These are phyloP conservation scores for Hemitrygon akajei DNA, from an alignment of 2,797 vertebrate genomes.

Conservation along the genomic window DNA sequence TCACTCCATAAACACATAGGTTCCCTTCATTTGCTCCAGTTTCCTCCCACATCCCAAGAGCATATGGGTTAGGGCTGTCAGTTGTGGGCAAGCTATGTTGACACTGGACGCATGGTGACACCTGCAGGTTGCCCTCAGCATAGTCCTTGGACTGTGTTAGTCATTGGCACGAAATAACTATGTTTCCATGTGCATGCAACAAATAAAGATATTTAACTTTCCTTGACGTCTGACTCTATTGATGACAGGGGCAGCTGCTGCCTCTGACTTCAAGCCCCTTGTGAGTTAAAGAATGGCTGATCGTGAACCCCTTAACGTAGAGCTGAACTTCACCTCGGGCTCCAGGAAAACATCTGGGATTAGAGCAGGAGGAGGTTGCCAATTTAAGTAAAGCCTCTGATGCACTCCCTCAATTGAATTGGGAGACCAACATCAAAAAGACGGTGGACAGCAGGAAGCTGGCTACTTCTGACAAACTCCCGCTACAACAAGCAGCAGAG, in stretches of 20 bases:
- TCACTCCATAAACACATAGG: too few relatives aligned
- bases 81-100: too few relatives aligned
- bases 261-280: background rate
- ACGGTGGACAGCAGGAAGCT: background rate
- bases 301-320: background rate
- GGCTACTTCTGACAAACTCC: background rate
- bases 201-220: background rate
- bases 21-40: too few relatives aligned
- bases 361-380: background rate
- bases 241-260: background rate
- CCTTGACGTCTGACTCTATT: background rate
- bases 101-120: too few relatives aligned
- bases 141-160: too few relatives aligned
- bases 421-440: background rate
- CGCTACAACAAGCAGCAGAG: background rate
- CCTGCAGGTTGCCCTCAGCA: too few relatives aligned
- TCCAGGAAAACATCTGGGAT: background rate
- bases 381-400: background rate
- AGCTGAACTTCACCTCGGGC: background rate
- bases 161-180: too few relatives aligned
- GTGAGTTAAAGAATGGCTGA: background rate
- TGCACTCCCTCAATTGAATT: background rate
- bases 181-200: too few relatives aligned
- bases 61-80: too few relatives aligned
- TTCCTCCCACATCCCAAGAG: too few relatives aligned